These are phyloP conservation scores for Conus ventricosus DNA, from an alignment of 1,140 invertebrate species.

Conservation along the genomic window DNA sequence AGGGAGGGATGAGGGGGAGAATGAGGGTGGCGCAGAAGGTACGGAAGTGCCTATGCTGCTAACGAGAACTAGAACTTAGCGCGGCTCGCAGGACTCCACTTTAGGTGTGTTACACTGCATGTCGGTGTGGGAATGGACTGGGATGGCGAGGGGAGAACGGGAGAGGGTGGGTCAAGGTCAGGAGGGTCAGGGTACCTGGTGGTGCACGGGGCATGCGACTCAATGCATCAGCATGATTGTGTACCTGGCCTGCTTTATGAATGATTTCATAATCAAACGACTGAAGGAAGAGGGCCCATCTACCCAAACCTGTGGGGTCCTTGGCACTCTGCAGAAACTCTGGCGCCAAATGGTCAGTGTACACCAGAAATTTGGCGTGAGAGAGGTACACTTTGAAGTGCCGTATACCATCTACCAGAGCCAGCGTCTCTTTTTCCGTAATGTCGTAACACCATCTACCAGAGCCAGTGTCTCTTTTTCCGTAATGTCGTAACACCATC, in stretches of 20 bases:
- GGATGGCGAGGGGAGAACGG: background rate
- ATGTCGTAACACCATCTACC: background rate
- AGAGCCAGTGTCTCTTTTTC: constrained; percentile 11
- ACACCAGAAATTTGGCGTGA: constrained; percentile 6
- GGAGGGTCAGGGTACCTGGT: too few relatives aligned
- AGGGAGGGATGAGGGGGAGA: background rate
- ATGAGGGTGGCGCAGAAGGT: too few relatives aligned
- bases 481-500: constrained; percentile 8
- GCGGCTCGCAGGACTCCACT: too few relatives aligned
- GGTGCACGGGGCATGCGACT: background rate
- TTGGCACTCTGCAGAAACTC: background rate
- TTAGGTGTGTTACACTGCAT: too few relatives aligned
- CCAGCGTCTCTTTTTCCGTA: too few relatives aligned
- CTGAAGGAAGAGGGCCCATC: constrained; percentile 9
- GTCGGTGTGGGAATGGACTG: background rate
- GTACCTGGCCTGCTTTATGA: background rate
- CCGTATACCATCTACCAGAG: too few relatives aligned
- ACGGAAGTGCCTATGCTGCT: too few relatives aligned
- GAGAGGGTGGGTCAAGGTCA: too few relatives aligned
- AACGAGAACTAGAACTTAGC: too few relatives aligned
- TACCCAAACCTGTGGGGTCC: background rate
- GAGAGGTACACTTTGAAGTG: background rate
- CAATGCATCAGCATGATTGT: constrained; percentile 7
- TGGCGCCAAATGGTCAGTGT: background rate
- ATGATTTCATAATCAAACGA: background rate